Evolutionary conservation across 2,113 vertebrate species (phyloP), one percentile per base, ranked within the genome.

Genomic region (Acrocephalus arundinaceus): DNA sequence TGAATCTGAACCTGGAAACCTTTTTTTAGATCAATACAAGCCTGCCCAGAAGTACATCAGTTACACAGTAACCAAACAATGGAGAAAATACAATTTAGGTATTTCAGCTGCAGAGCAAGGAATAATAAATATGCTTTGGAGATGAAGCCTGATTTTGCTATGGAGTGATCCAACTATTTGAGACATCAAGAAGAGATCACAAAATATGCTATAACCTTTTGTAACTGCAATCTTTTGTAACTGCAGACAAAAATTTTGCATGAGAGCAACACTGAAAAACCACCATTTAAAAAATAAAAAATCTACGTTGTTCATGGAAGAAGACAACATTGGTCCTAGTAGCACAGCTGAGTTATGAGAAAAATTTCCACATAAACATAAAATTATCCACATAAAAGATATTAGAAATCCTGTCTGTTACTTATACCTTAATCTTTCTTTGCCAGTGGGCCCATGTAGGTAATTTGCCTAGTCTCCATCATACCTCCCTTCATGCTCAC

Each of bases 1-100:
- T 94, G 85, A 91, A 96, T 94, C 66, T 91, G 93, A 97, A 95
- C 51, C 39, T 93, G 74, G 63, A 90, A 95, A 96, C 75, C 19
- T 25, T 93, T 91, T 91, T 95, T 92, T 90, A 94, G 93, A 95
- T 97, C 94, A 83, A 48, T 94, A 90, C 55, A 67, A 90, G 39
- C 71, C 58, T 95, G 49, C 78, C 41, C 67, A 87, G 86, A 94
- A 96, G 30, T 55, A 87, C 19, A 82, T 62, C 0, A 8, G 43
- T 84, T 89, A 76, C 33, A 11, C 9, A 54, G 30, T 85, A 49
- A 63, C 28, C 13, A 61, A 85, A 94, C 94, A 85, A 57, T 9
- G 4, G 17, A 79, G 25, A 76, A 54, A 82, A 73, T 49, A 78
- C 25, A 84, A 78, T n/a, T 82, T 75, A 85, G 28, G 5, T 62